Evolutionary conservation across 2,797 vertebrate species (phyloP), one percentile per base, ranked within the genome.

Genomic region (Parauchenoglanis ngamensis): DNA sequence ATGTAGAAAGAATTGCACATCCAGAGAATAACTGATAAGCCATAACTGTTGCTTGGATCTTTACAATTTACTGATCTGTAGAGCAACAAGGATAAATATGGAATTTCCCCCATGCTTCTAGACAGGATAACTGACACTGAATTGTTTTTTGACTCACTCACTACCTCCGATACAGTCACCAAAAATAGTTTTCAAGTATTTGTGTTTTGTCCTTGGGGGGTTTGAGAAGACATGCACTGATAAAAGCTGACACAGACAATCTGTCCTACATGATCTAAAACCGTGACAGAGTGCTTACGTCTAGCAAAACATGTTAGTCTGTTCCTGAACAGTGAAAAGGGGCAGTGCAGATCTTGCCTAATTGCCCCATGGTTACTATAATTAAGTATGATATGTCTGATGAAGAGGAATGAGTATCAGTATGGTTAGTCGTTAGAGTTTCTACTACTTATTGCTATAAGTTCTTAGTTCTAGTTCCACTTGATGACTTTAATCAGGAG

Each of bases 151-250:
- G 21, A 80, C 56, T 80, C 57, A 61, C 57, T 80, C 35, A n/a
- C 12, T 61, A 44, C 35, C 12, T 80, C 31, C 54, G 40, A 59
- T 40, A 57, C 19, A 35, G 19, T 35, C 78, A 44, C 21, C 40
- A 65, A 81, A 79, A 81, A 81, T 61, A 61, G 11, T 10, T 35
- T 78, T 35, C 54, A 57, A 25, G 54, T 61, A 59, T 61, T 63
- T 46, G 17, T 81, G 23, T 46, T 81, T 81, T 61, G 78, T 81
- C 79, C 54, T 25, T 46, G 79, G 57, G 78, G 8, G 19, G 2
- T 35, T 40, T 44, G 5, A 19, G 25, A 46, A 46, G 40, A 81
- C 59, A 28, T 13, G 31, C 19, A 61, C 77, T 78, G 76, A 78
- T 44, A 25, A 80, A 61, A 25, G 57, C 78, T n/a, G 78, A 44